Conservation (phyloP, 2,113 vertebrate genomes). For the Ammospiza nelsoni region DNA sequence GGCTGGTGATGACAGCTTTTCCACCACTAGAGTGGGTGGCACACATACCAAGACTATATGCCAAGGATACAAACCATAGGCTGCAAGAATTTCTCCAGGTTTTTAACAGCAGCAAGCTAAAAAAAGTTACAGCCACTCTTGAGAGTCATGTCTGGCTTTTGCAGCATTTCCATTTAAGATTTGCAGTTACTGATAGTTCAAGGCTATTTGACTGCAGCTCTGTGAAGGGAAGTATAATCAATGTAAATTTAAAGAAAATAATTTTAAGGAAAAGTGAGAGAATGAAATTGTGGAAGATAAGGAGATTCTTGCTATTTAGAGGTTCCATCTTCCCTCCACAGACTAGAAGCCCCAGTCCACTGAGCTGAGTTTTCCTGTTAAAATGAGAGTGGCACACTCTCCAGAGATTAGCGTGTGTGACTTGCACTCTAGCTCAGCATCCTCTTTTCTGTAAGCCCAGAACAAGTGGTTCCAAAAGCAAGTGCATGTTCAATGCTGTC, state of each 20-base stretch:
- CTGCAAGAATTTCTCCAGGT: background rate
- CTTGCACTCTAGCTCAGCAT: background rate
- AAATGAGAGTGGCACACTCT: fast-evolving
- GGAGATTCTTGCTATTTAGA: background rate
- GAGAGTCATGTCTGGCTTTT: background rate
- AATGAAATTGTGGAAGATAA: background rate
- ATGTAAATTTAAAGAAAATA: background rate
- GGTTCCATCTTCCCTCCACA: background rate
- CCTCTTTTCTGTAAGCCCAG: background rate
- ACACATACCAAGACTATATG: background rate
- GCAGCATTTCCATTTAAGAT: background rate
- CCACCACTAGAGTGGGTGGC: background rate
- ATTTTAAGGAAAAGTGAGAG: background rate
- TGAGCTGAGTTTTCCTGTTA: background rate
- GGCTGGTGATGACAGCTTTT: background rate
- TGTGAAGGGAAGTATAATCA: background rate
- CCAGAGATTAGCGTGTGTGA: background rate
- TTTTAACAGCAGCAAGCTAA: conserved; percentile 6
- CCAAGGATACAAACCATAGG: background rate
- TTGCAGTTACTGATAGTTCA: background rate
- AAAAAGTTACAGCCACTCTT: background rate
- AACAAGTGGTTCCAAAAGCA: background rate
- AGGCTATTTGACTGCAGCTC: background rate
- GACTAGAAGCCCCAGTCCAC: background rate
- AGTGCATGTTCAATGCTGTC: fast-evolving